Evolutionary conservation across 64 coral and sea anemone genomes (phyloP).

Genomic region (Catalaphyllia jardinei): DNA sequence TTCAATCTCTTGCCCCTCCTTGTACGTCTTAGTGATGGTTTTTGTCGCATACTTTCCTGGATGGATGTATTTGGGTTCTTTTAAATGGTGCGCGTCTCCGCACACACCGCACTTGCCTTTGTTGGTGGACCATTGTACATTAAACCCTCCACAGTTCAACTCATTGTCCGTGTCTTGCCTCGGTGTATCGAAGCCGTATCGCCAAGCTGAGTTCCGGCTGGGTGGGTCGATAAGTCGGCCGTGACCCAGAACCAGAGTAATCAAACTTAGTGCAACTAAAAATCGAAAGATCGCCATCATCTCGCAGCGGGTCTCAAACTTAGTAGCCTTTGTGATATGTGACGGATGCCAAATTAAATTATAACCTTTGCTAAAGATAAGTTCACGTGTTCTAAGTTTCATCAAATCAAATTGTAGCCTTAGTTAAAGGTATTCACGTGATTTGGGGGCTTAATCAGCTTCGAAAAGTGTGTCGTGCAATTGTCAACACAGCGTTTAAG

Average conservation of each 20-base stretch:
- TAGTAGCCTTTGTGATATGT: not conserved
- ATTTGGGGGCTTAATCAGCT: not conserved
- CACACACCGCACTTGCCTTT: slow-evolving; percentile 80
- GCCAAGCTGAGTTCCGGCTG: slow-evolving; percentile 49
- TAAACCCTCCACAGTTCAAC: slow-evolving; percentile 72
- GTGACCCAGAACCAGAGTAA: slow-evolving; percentile 42
- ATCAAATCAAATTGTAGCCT: not conserved
- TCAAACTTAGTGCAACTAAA: not conserved
- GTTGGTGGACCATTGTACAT: slow-evolving; percentile 47
- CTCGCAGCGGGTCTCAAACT: not conserved
- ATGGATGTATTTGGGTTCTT: slow-evolving; percentile 18
- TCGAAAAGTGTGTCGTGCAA: not conserved
- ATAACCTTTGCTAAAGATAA: not conserved
- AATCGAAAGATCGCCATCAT: not conserved
- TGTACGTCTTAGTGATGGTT: slow-evolving; percentile 61
- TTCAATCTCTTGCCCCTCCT: slow-evolving; percentile 59
- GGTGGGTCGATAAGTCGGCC: slow-evolving; percentile 63
- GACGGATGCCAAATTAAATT: not conserved
- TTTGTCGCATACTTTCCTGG: slow-evolving; percentile 57
- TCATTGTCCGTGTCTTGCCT: slow-evolving; percentile 66
- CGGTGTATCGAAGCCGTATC: slow-evolving; percentile 47
- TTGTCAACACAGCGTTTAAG: not conserved
- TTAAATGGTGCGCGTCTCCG: slow-evolving; percentile 64
- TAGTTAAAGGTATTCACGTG: not conserved
- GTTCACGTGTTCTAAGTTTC: not conserved